Evolutionary conservation across 1,140 invertebrate species (phyloP), one percentile per base, ranked within the genome.

Genomic region (Teleopsis dalmanni): DNA sequence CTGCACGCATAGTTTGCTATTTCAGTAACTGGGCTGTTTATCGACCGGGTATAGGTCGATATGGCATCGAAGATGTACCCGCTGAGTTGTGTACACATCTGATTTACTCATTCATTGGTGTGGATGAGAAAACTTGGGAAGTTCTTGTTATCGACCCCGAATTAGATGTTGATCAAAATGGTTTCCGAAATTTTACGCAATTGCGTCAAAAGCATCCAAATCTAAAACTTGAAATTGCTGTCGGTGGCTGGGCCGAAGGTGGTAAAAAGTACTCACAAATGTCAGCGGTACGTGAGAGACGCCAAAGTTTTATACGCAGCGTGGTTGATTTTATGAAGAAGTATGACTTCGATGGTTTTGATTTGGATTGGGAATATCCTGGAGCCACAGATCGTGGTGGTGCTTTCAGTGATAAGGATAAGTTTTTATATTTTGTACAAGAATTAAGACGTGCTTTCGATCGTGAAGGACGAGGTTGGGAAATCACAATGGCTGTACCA

Each of bases 1-100:
- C 57, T 0, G 76, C 80, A 10, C 78, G 84, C 62, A 78, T 89
- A 40, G 84, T 88, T 22, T 93, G 88, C 60, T 93, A 93, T 75
- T 93, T 90, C 73, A 90, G 86, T 62, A 91, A 91, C 60, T 94
- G 90, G 91, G 90, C 90, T 4, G 79, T 91, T n/a, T 87, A 91
- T 70, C 75, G 89, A 27, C 86, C 87, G 1, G 87, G 82, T 5
- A 72, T 86, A 6, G 88, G 88, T 4, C 81, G 80, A 29, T 93
- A 92, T 59, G 82, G 76, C 2, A 81, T 92, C 36, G 82, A 90
- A 35, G 87, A 93, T 62, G 81, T 93, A 41, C 89, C 88, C 0
- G 83, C 77, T 2, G 80, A 88, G 53, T 72, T 87, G 25, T 94
- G 90, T 62, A 93, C 90, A 0, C 90, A 94, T 64, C 62, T 92